Conservation (phyloP, 2,888 invertebrate genomes). For the Perithous albicinctus region DNA sequence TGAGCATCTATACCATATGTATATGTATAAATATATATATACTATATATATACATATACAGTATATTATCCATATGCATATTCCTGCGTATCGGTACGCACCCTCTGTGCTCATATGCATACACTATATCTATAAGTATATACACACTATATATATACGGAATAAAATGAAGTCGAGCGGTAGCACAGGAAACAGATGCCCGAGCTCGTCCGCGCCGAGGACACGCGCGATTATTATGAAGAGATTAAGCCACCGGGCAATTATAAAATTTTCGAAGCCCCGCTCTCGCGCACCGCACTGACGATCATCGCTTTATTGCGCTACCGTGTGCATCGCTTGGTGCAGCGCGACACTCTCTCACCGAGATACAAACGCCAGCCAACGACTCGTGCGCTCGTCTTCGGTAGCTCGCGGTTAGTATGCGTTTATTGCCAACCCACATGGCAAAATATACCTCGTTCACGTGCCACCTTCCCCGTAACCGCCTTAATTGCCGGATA, state of each 20-base stretch:
- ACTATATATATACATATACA: not conserved
- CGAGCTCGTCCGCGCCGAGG: slow-evolving; percentile 45
- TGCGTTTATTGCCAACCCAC: not conserved
- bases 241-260: slow-evolving; percentile 72
- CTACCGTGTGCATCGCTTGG: slow-evolving; percentile 26
- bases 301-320: slow-evolving; percentile 40
- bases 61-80: slow-evolving; percentile 23
- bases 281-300: slow-evolving; percentile 10
- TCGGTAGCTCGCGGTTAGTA: not conserved
- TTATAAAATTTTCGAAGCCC: slow-evolving; percentile 72
- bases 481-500: slow-evolving; percentile 68
- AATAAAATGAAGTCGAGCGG: slow-evolving; percentile 19
- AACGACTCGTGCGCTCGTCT: slow-evolving; percentile 9
- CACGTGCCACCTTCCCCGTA: slow-evolving; percentile 54
- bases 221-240: slow-evolving; percentile 70
- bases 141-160: not conserved
- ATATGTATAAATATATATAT: slow-evolving; percentile 3
- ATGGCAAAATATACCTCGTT: slow-evolving; percentile 48
- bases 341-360: slow-evolving; percentile 1
- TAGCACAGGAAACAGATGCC: slow-evolving; percentile 75
- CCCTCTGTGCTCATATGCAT: slow-evolving; percentile 10
- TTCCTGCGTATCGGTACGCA: slow-evolving; percentile 38
- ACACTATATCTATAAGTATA: not conserved
- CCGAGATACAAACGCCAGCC: not conserved
- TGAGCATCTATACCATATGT: slow-evolving; percentile 29